Evolutionary conservation across 2,113 vertebrate genomes (phyloP), one percentile per base, ranked within the genome.

Genomic region (Serilophus lunatus): DNA sequence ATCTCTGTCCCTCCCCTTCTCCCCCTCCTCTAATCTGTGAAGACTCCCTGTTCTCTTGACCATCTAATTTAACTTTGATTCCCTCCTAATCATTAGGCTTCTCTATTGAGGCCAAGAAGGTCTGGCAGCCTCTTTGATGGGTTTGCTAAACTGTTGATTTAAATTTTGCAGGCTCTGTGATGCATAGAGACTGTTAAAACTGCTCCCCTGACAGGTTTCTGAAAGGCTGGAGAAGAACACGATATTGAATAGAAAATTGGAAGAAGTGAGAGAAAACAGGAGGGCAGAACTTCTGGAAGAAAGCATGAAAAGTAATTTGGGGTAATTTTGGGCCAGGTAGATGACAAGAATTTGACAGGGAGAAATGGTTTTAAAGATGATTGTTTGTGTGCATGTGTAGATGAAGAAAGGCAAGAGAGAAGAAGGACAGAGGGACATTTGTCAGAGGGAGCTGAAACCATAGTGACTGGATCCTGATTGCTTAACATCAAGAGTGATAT

Each of bases 111-210:
- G 87, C 78, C 90, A 90, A 47, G 66, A 93, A 91, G 89, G 81
- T 87, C 89, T 94, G 63, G 45, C 81, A 91, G 78, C 47, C 54
- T 95, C 82, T 88, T 85, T 82, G 84, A 94, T 96, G 70, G 81
- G 42, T 84, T 81, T 89, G 66, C 77, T 85, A 91, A 94, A 54
- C 54, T 74, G 87, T 91, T 90, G 86, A 91, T 95, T 91, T 92
- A 94, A 94, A 94, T 95, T 96, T 95, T 92, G 54, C 38, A 82
- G 82, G 53, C 78, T 92, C 50, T 88, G 63, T 80, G 94, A 82
- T 92, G 82, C 93, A 91, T 84, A 92, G 70, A 95, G 78, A 66
- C 66, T 91, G 63, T 59, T 80, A 94, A 96, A 90, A 61, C 63
- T 85, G 38, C 72, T 94, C 22, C 59, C 33, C 10, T 90, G 85